Evolutionary conservation across 2,888 invertebrate genomes (phyloP), one percentile per base, ranked within the genome.

Genomic region (Hemistola chrysoprasaria): DNA sequence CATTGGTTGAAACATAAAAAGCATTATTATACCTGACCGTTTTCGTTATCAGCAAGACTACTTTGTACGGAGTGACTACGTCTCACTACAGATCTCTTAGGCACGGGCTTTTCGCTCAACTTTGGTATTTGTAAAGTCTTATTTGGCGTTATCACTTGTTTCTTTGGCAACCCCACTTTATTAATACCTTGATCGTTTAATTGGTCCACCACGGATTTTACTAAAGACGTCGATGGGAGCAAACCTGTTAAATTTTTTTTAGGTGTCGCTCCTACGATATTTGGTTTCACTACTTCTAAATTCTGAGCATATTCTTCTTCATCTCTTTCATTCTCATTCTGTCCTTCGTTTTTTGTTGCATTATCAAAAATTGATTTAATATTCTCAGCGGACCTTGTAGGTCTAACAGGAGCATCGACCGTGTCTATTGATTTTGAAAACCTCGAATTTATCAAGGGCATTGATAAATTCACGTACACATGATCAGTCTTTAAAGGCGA

Each of bases 391-490:
- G 87, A 86, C 53, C 76, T 84, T 0, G 76, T 63, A 1, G 79
- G 62, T 58, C 86, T 70, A 0, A 82, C 65, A 2, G 85, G 78
- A 7, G 74, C 85, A 33, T 88, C 87, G 2, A 83, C 61, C 1
- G 66, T 65, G 49, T 86, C 82, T 25, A 70, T 61, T 1, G 79
- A 74, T 56, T 66, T 76, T 0, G 69, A 56, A 39, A 62, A 65
- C 28, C 71, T 73, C 5, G 74, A 75, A 16, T 73, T 80, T 44
- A 85, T 83, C 1, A 85, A 59, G 4, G 88, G 88, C 87, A 87
- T 87, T n/a, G 91, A 84, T 43, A 91, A 73, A 67, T 91, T 91
- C 0, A 92, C 90, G 47, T 91, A 91, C 0, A 91, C 90, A 60
- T 91, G 91, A 46, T 91, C 88, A 34, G 77, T 76, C 33, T 90